Evolutionary conservation across 2,888 invertebrate genomes (phyloP), one percentile per base, ranked within the genome.

Genomic region (Meganola albula): DNA sequence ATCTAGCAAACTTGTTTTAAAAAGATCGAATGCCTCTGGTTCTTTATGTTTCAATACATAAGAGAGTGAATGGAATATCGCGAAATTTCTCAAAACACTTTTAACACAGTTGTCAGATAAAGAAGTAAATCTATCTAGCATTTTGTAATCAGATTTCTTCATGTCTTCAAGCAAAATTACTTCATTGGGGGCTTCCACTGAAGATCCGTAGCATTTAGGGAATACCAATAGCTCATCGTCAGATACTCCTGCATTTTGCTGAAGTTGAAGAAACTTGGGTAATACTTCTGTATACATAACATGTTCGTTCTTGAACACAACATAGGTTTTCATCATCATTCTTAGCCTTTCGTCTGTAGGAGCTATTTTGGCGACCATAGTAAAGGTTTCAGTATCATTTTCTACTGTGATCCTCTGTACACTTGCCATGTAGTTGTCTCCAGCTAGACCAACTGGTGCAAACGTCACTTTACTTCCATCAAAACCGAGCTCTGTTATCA

Each of bases 131-230:
- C 64, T 61, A 26, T 72, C 59, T 2, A 69, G 24, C 51, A 74
- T 67, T 0, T 26, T 20, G 34, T 48, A 71, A 5, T 59, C 42
- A 2, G 42, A 45, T n/a, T 39, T 44, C 0, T 41, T 50, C 2
- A 76, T 40, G 34, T 76, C 77, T 58, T 74, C 72, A 2, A 73
- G 33, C 22, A 73, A 31, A 5, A 74, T 50, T 1, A 65, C 37
- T 48, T 74, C 71, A 20, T 68, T 29, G 1, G 53, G 56, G 13
- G 34, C 21, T 38, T 71, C 64, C 1, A n/a, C 20, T 0, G 42
- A n/a, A 4, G 44, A 39, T 7, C 70, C 72, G 12, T 65, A 74
- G 23, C 65, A 73, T 30, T 49, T 46, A 1, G 73, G 59, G 35
- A 44, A 59, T 37, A 33, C 48, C 4, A 70, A 41, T 21, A 40